A percentile compares a stretch with the other conserved stretches of the same genome.
Evolutionary conservation across 2,888 invertebrate genomes (phyloP).

Genomic region (Brenthis hecate): DNA sequence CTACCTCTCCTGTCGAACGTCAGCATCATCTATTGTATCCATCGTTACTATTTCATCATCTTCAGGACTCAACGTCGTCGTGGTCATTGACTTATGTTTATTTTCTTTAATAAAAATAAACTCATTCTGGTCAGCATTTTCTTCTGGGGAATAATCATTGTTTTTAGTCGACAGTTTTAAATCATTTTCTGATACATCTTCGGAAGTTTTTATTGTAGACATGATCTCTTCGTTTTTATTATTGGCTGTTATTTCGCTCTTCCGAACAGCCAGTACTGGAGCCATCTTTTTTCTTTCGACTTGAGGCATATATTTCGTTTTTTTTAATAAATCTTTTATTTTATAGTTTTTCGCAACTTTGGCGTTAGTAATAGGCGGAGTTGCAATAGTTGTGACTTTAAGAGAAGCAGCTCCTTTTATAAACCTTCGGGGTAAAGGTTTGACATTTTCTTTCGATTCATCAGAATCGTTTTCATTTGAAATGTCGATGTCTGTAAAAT

Average conservation of each 20-base stretch:
- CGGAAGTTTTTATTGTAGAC: background rate
- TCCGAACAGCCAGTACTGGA: slow-evolving; percentile 3
- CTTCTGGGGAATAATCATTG: background rate
- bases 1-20: background rate
- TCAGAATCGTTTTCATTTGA: slow-evolving; percentile 5
- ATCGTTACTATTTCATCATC: slow-evolving; percentile 2
- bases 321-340: slow-evolving; percentile 4
- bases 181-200: background rate
- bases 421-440: background rate
- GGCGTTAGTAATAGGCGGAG: background rate
- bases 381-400: background rate
- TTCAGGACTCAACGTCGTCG: background rate
- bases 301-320: background rate
- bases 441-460: background rate
- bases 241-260: background rate
- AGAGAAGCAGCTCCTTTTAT: slow-evolving; percentile 15
- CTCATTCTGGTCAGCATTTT: slow-evolving; percentile 13
- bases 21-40: slow-evolving; percentile 6
- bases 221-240: background rate
- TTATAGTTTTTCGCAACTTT: background rate
- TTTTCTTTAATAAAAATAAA: slow-evolving; percentile 10
- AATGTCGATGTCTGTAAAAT: slow-evolving; percentile 2
- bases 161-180: background rate
- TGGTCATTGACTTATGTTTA: background rate
- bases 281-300: background rate